Evolutionary conservation across 1,140 invertebrate genomes (phyloP).

Genomic region (Planococcus citri): DNA sequence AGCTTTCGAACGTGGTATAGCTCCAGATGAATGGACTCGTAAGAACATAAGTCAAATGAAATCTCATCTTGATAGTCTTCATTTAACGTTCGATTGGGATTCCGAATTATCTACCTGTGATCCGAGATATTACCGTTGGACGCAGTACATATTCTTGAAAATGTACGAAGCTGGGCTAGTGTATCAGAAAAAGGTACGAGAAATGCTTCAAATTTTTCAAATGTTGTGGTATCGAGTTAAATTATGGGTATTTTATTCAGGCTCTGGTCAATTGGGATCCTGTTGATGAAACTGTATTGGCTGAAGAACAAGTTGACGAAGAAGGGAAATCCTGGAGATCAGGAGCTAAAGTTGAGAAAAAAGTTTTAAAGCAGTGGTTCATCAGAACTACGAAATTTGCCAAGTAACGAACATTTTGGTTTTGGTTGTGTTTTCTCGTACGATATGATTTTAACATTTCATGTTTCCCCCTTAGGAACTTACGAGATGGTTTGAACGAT

Average conservation of each 20-base stretch:
- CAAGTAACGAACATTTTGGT: conserved; percentile 40
- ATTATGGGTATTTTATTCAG: conserved; percentile 45
- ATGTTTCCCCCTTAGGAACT: conserved; percentile 32
- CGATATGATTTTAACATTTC: conserved; percentile 21
- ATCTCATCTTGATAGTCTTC: conserved; percentile 64
- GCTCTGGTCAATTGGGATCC: conserved; percentile 97
- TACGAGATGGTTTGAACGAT: conserved; percentile 58
- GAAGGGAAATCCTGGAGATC: conserved; percentile 90
- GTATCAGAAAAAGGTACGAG: conserved; percentile 66
- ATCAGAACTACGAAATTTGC: conserved; percentile 82
- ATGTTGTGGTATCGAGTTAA: neutral
- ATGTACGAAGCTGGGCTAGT: conserved; percentile 70
- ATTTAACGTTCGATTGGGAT: conserved; percentile 87
- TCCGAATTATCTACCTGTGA: conserved; percentile 69
- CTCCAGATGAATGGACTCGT: conserved; percentile 77
- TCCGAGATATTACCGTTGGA: conserved; percentile 79
- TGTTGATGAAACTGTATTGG: conserved; percentile 90
- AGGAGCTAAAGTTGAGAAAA: conserved; percentile 83
- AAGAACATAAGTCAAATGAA: conserved; percentile 84
- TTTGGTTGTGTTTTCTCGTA: neutral
- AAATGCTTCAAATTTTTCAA: neutral
- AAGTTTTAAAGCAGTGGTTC: conserved; percentile 84
- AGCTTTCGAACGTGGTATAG: conserved; percentile 68
- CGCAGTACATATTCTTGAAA: conserved; percentile 87
- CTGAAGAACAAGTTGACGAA: conserved; percentile 93